A percentile compares a stretch with the other conserved stretches of the same genome.
Conservation (phyloP, 2,888 invertebrate species). For the Lycaena phlaeas region DNA sequence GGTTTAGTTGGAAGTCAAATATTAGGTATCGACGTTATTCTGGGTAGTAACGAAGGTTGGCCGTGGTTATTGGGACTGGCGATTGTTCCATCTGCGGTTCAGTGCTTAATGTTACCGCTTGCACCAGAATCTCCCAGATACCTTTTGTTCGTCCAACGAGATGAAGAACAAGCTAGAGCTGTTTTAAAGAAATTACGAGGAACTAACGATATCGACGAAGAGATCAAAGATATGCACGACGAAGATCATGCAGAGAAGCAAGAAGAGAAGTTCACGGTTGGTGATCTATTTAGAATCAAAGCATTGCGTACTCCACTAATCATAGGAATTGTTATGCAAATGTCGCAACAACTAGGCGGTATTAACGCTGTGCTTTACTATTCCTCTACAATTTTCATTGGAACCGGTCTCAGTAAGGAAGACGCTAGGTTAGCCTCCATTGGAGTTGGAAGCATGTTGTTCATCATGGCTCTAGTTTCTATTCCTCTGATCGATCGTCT, state of each 20-base stretch:
- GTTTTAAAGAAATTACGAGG: conserved; percentile 49
- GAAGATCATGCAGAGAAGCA: conserved; percentile 58
- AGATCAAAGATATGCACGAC: conserved; percentile 62
- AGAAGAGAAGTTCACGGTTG: conserved; percentile 52
- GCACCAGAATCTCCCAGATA: conserved; percentile 63
- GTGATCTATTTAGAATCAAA: conserved; percentile 42
- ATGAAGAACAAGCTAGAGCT: conserved; percentile 51
- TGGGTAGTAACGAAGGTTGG: conserved; percentile 61
- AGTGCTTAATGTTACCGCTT: conserved; percentile 51
- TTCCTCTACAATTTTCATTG: conserved; percentile 76
- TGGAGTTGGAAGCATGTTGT: conserved; percentile 80
- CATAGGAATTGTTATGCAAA: conserved; percentile 65
- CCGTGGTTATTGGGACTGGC: conserved; percentile 61
- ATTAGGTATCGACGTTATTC: conserved; percentile 57
- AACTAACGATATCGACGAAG: conserved; percentile 49
- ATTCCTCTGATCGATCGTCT: conserved; percentile 83
- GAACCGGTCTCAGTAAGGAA: conserved; percentile 73
- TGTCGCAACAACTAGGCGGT: conserved; percentile 65
- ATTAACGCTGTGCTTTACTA: conserved; percentile 79
- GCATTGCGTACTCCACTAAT: conserved; percentile 52
- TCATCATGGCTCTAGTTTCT: conserved; percentile 82
- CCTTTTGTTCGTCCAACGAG: conserved; percentile 45
- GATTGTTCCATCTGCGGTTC: conserved; percentile 49
- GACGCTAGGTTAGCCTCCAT: conserved; percentile 79
- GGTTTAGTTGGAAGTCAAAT: conserved; percentile 57